Evolutionary conservation across 1,140 invertebrate genomes (phyloP).

Genomic region (Pseudoatta argentina): DNA sequence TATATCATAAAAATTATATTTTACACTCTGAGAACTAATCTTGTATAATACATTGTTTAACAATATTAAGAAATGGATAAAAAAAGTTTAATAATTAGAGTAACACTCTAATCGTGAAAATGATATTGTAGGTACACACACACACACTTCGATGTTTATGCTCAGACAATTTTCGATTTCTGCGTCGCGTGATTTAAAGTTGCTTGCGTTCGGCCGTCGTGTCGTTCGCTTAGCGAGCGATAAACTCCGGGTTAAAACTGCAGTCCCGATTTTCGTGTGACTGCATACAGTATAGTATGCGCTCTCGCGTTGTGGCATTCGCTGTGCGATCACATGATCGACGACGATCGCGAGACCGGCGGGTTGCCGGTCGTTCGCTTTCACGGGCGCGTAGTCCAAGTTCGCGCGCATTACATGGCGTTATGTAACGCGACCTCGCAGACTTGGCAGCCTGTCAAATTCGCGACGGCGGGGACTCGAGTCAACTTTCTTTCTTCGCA

Average conservation of each 20-base stretch:
- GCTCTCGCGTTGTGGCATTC: neutral
- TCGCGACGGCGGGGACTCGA: neutral
- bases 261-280: constrained; percentile 41
- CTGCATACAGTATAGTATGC: constrained; percentile 22
- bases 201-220: neutral
- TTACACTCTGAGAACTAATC: neutral
- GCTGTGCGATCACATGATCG: constrained; percentile 35
- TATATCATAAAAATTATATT: neutral
- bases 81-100: neutral
- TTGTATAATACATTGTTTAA: neutral
- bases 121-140: neutral
- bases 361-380: constrained; percentile 10
- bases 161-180: neutral
- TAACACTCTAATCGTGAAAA: neutral
- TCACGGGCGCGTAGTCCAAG: constrained; percentile 41
- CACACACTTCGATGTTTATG: neutral
- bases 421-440: constrained; percentile 73
- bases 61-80: neutral
- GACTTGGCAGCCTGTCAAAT: constrained; percentile 74
- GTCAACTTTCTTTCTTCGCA: constrained; percentile 40
- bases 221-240: constrained; percentile 3
- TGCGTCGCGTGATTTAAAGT: neutral
- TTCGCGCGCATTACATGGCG: constrained; percentile 48
- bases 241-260: constrained; percentile 42
- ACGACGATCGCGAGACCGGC: neutral